Evolutionary conservation across 2,888 invertebrate species (phyloP).

Genomic region (Gnatocerus cornutus): DNA sequence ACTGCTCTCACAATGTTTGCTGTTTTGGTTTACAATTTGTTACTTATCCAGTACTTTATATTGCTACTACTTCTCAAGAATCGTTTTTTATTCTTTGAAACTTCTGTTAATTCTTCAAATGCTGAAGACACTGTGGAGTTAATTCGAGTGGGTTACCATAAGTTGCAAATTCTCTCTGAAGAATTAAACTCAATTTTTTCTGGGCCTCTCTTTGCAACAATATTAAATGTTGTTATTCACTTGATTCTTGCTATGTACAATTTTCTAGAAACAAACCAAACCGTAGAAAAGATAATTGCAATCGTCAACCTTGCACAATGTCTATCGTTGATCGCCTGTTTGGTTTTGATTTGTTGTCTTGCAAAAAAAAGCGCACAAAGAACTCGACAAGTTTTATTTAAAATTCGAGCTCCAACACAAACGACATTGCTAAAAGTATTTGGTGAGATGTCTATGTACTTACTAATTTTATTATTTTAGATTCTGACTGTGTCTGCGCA

Average conservation of each 20-base stretch:
- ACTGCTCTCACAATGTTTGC: neutral
- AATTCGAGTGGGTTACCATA: neutral
- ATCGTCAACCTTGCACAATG: neutral
- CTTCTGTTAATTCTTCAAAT: neutral
- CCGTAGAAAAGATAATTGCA: neutral
- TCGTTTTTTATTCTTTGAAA: neutral
- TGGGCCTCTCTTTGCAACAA: neutral
- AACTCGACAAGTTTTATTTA: neutral
- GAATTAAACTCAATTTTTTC: neutral
- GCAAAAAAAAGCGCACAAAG: neutral
- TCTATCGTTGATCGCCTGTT: neutral
- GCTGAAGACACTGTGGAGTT: neutral
- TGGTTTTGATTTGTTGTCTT: neutral
- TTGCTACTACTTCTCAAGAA: neutral
- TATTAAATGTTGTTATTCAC: neutral
- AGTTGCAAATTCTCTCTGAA: neutral
- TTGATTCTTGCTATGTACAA: neutral
- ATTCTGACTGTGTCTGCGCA: neutral
- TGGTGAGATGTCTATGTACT: neutral
- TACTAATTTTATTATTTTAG: neutral
- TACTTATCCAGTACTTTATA: neutral
- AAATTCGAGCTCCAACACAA: neutral
- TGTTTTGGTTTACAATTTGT: neutral
- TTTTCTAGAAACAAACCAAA: neutral
- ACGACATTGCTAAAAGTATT: neutral